phyloP scores from a whole-genome alignment of 2,113 vertebrate genomes.

The Odocoileus virginianus region DNA sequence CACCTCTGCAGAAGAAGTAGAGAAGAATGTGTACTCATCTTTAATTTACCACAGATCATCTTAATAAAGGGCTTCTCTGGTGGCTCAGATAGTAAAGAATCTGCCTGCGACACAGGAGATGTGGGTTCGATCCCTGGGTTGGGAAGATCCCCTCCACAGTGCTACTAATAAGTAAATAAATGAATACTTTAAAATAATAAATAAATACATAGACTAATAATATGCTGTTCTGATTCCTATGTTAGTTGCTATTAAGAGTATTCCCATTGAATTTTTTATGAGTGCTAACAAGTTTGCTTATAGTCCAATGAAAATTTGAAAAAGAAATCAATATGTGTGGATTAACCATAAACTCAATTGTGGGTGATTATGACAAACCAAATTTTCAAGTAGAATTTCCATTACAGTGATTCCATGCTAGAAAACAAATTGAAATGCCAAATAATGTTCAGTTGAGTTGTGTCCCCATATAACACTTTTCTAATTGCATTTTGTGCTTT shows the following conservation, averaged over 20 bases:
- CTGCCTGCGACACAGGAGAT: not conserved
- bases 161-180: not conserved
- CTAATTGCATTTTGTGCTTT: slow-evolving; percentile 68
- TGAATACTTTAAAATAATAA: not conserved
- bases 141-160: not conserved
- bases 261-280: not conserved
- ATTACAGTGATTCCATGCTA: slow-evolving; percentile 35
- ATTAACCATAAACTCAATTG: not conserved
- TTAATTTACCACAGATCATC: not conserved
- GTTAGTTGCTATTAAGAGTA: not conserved
- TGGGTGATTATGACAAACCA: slow-evolving; percentile 37
- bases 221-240: not conserved
- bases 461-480: slow-evolving; percentile 73
- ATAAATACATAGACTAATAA: not conserved
- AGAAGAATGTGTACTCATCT: not conserved
- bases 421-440: slow-evolving; percentile 62
- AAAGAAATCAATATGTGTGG: not conserved
- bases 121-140: not conserved
- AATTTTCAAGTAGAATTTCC: slow-evolving; percentile 47
- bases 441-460: slow-evolving; percentile 57
- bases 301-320: not conserved
- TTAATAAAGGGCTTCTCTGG: not conserved
- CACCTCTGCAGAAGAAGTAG: not conserved
- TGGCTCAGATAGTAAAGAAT: not conserved
- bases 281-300: not conserved